These are phyloP conservation scores for Dipodomys ordii DNA, from an alignment of 2,113 vertebrate genomes.

Conservation along the genomic window DNA sequence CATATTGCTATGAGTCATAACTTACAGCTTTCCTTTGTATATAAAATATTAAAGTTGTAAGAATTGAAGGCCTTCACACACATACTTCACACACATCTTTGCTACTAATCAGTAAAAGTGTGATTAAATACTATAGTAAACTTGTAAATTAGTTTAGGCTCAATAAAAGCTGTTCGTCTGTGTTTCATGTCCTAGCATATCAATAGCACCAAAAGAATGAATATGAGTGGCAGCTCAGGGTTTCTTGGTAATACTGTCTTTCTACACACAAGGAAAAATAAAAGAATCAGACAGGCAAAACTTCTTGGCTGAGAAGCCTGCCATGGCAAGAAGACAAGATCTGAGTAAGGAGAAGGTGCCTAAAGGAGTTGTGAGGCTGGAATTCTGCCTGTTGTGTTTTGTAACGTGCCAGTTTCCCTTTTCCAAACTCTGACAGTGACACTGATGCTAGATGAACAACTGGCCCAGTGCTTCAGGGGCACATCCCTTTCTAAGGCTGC, in stretches of 20 bases:
- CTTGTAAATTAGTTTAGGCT: background rate
- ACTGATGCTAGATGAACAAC: background rate
- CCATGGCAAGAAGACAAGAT: constrained; percentile 56
- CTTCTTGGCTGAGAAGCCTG: constrained; percentile 51
- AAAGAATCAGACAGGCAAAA: background rate
- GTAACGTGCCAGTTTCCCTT: constrained; percentile 46
- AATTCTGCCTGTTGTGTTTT: constrained; percentile 34
- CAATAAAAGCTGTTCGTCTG: background rate
- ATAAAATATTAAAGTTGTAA: background rate
- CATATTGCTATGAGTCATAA: background rate
- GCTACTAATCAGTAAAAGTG: background rate
- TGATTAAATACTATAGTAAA: background rate
- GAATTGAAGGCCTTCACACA: background rate
- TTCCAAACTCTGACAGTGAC: constrained; percentile 35
- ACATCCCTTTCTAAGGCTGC: constrained; percentile 4
- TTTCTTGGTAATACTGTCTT: background rate
- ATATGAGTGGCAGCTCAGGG: background rate
- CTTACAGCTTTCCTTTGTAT: background rate
- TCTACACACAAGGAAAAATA: background rate
- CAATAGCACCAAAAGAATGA: background rate
- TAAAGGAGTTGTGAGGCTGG: constrained; percentile 11
- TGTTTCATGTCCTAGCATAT: background rate
- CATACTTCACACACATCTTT: no score
- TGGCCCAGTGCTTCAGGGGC: constrained; percentile 15
- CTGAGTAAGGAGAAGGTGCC: background rate